Evolutionary conservation across 1,140 invertebrate species (phyloP).

Genomic region (Ooceraea biroi): DNA sequence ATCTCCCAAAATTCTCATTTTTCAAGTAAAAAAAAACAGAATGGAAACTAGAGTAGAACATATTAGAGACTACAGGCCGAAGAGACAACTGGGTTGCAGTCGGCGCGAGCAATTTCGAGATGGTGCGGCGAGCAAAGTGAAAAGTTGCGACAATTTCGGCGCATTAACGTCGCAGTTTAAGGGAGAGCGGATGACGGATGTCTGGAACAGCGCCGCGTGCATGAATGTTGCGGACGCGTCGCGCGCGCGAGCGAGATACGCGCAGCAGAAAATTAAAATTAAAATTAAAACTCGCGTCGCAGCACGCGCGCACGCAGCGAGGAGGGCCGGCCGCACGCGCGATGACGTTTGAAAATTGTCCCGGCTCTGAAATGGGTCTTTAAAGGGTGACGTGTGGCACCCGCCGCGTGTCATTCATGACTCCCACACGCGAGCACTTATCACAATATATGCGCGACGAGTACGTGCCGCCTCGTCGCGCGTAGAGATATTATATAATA

Average conservation of each 20-base stretch:
- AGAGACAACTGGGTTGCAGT: too few species aligned
- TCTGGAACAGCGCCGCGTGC: not conserved
- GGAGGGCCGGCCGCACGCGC: too few species aligned
- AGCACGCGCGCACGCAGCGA: too few species aligned
- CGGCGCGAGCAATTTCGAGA: too few species aligned
- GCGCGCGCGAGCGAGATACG: not conserved
- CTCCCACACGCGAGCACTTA: slow-evolving; percentile 66
- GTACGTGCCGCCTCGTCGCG: slow-evolving; percentile 50
- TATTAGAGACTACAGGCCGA: too few species aligned
- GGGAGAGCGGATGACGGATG: slow-evolving; percentile 5
- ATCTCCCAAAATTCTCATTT: too few species aligned
- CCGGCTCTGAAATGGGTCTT: slow-evolving; percentile 45
- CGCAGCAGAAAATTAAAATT: slow-evolving; percentile 44
- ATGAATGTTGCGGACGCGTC: slow-evolving; percentile 7
- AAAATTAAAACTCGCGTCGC: slow-evolving; percentile 12
- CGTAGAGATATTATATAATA: slow-evolving; percentile 73
- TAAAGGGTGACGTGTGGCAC: slow-evolving; percentile 23
- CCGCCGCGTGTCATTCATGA: slow-evolving; percentile 61
- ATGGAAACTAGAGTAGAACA: too few species aligned
- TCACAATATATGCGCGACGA: slow-evolving; percentile 62
- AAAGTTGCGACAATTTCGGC: slow-evolving; percentile 9
- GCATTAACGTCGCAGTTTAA: not conserved
- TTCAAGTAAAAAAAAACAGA: too few species aligned
- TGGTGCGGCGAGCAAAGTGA: not conserved
- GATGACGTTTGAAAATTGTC: slow-evolving; percentile 51